Conservation (phyloP, 2,888 invertebrate genomes). For the Silvanus unidentatus region DNA sequence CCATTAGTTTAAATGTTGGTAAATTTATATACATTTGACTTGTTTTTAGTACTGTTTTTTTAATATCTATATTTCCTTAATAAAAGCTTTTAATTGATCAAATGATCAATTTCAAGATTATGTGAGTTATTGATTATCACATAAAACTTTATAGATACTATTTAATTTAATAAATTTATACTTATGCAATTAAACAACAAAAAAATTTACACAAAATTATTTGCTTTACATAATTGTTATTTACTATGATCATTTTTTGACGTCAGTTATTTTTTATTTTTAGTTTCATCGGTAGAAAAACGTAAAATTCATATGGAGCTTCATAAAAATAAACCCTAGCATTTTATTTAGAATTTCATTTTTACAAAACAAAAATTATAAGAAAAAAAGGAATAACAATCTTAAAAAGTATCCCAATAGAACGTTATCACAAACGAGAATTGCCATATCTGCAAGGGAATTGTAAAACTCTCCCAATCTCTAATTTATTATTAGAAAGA, state of each 20-base stretch:
- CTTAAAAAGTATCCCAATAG: neutral
- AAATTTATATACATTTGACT: slow-evolving; percentile 1
- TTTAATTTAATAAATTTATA: neutral
- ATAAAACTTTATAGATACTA: neutral
- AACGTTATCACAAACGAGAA: too few relatives aligned
- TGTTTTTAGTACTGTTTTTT: slow-evolving; percentile 2
- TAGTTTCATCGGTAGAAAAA: too few relatives aligned
- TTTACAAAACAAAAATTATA: neutral
- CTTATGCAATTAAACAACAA: neutral
- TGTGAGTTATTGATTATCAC: too few relatives aligned
- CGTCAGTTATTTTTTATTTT: too few relatives aligned
- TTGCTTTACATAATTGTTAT: slow-evolving; percentile 1
- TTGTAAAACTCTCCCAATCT: too few relatives aligned
- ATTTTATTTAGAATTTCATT: neutral
- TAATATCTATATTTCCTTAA: neutral
- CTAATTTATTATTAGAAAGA: too few relatives aligned
- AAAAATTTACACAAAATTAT: slow-evolving; percentile 1
- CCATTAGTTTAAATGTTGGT: neutral
- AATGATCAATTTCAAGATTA: too few relatives aligned
- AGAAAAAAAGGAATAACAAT: neutral
- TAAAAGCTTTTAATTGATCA: too few relatives aligned
- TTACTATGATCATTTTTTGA: too few relatives aligned
- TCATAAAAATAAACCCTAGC: too few relatives aligned
- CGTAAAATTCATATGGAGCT: too few relatives aligned
- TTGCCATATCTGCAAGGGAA: too few relatives aligned